phyloP scores from a whole-genome alignment of 2,113 vertebrate genomes.

The Gila orcuttii region DNA sequence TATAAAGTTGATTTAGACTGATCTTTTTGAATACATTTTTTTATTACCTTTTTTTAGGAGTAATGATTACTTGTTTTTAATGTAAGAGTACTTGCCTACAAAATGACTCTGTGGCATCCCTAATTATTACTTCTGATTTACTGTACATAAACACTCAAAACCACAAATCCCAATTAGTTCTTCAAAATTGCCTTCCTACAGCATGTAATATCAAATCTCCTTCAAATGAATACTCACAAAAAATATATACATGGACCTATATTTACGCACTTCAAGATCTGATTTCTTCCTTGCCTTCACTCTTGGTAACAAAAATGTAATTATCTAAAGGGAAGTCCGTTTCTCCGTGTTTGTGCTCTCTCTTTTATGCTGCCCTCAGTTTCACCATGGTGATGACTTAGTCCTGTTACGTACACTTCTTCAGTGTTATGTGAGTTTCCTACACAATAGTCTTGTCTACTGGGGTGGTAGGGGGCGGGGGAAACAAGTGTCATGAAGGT shows the following conservation, averaged over 20 bases:
- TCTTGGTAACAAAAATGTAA: constrained; percentile 16
- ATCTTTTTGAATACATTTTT: neutral
- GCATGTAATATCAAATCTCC: neutral
- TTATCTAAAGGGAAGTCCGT: neutral
- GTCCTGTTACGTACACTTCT: constrained; percentile 30
- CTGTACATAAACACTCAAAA: constrained; percentile 7
- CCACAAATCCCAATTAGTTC: neutral
- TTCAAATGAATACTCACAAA: neutral
- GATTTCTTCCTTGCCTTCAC: constrained; percentile 5
- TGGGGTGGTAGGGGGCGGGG: constrained; percentile 13
- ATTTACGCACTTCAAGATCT: constrained; percentile 14
- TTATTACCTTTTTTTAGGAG: too few species aligned
- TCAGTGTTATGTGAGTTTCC: constrained; percentile 37
- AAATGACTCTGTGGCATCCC: neutral
- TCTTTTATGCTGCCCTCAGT: neutral
- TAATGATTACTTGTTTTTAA: neutral
- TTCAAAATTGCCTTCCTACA: neutral
- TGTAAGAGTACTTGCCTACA: neutral
- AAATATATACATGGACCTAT: neutral
- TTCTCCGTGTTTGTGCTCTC: neutral
- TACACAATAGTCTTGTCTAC: constrained; percentile 36
- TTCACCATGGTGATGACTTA: constrained; percentile 47
- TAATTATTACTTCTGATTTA: neutral
- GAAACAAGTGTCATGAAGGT: neutral
- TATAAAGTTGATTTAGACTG: neutral